These are phyloP conservation scores for Apomyelois bistriatella DNA, from an alignment of 2,888 invertebrate genomes.

Conservation along the genomic window DNA sequence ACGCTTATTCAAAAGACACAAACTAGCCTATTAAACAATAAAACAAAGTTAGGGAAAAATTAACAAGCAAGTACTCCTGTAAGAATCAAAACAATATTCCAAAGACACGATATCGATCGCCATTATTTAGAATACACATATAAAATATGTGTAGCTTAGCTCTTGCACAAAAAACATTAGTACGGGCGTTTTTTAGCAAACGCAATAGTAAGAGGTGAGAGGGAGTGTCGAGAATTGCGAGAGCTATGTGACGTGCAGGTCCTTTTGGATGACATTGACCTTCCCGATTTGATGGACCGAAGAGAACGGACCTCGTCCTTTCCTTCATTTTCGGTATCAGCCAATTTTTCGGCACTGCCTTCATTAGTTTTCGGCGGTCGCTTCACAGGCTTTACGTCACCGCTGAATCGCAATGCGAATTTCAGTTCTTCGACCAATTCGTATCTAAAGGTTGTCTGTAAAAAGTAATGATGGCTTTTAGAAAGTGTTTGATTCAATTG, in stretches of 20 bases:
- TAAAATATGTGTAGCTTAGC: no score
- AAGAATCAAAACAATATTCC: no score
- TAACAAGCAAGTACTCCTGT: no score
- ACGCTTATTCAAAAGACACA: no score
- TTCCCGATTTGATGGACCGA: slow-evolving; percentile 48
- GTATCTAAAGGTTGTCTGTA: slow-evolving; percentile 78
- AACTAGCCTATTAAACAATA: no score
- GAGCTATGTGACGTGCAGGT: slow-evolving; percentile 46
- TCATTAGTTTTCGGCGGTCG: slow-evolving; percentile 50
- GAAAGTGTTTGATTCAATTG: no score
- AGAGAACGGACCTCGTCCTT: slow-evolving; percentile 62
- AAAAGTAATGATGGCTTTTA: background rate
- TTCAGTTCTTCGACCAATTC: slow-evolving; percentile 82
- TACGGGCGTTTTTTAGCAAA: slow-evolving; percentile 61
- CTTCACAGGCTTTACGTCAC: slow-evolving; percentile 81
- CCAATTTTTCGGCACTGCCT: slow-evolving; percentile 53
- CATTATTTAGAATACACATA: no score
- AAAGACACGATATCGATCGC: no score
- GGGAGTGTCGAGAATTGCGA: slow-evolving; percentile 62
- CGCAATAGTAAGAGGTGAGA: slow-evolving; percentile 55
- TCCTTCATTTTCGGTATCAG: slow-evolving; percentile 49
- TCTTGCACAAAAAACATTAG: slow-evolving; percentile 8
- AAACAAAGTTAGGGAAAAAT: no score
- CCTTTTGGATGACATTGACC: slow-evolving; percentile 50
- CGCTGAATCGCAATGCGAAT: slow-evolving; percentile 82